These are phyloP conservation scores for Diachrysia chrysitis DNA, from an alignment of 2,888 invertebrate species.

Conservation along the genomic window DNA sequence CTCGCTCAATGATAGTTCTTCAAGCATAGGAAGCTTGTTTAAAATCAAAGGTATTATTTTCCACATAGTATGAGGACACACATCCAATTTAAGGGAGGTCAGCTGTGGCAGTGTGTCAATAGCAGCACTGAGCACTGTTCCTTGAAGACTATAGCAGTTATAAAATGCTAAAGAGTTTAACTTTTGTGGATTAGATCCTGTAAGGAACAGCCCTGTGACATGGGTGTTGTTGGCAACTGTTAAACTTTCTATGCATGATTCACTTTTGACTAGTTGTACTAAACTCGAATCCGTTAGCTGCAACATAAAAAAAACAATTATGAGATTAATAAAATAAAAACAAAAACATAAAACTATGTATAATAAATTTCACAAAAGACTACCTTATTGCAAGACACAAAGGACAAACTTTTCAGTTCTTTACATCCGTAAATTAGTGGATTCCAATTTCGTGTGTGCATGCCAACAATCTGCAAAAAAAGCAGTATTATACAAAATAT, in stretches of 20 bases:
- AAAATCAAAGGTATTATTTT: conserved; percentile 79
- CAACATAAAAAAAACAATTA: conserved; percentile 44
- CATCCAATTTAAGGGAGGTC: conserved; percentile 76
- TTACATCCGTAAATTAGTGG: conserved; percentile 86
- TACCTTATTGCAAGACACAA: conserved; percentile 86
- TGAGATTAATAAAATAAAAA: neutral
- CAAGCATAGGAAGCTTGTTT: conserved; percentile 74
- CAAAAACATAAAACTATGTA: neutral
- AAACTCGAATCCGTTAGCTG: conserved; percentile 83
- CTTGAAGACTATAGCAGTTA: conserved; percentile 84
- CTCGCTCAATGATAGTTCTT: conserved; percentile 80
- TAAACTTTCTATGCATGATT: conserved; percentile 76
- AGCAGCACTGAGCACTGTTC: conserved; percentile 77
- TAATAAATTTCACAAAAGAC: conserved; percentile 17
- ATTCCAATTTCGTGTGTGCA: conserved; percentile 87
- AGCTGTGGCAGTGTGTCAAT: conserved; percentile 73
- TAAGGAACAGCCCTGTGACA: conserved; percentile 82
- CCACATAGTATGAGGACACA: conserved; percentile 79
- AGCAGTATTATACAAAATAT: neutral
- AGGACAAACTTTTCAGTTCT: conserved; percentile 81
- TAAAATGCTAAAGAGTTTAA: conserved; percentile 76
- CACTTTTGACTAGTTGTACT: conserved; percentile 78
- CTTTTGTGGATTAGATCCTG: conserved; percentile 70
- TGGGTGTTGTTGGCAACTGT: conserved; percentile 80
- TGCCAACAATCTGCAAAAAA: conserved; percentile 78